phyloP scores from a whole-genome alignment of 2,797 vertebrate species.

The Eulemur albifrons region DNA sequence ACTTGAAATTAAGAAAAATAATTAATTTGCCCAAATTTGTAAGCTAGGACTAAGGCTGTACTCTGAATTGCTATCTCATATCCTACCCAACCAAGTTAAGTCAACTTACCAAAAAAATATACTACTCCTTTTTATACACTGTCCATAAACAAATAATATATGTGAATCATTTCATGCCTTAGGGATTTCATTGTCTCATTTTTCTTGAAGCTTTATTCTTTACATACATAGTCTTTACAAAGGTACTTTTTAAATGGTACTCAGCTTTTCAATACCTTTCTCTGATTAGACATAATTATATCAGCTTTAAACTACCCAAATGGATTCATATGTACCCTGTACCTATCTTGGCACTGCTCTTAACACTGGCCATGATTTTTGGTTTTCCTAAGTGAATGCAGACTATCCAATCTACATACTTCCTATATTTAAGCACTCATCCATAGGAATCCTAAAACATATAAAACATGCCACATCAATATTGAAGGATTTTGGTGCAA shows the following conservation, averaged over 20 bases:
- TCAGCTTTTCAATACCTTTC: background rate
- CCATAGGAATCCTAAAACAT: background rate
- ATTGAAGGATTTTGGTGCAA: background rate
- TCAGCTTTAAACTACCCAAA: background rate
- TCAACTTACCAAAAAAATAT: background rate
- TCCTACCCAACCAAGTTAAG: background rate
- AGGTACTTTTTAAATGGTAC: background rate
- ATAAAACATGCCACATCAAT: background rate
- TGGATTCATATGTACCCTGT: background rate
- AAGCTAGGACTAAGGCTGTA: background rate
- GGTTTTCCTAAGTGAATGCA: background rate
- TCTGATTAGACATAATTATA: background rate
- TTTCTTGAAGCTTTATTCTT: constrained; percentile 10
- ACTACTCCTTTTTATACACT: background rate
- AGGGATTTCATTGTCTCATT: background rate
- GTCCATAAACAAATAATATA: background rate
- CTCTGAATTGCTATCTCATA: background rate
- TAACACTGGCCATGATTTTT: background rate
- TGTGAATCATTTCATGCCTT: background rate
- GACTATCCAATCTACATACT: background rate
- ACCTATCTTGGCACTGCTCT: background rate
- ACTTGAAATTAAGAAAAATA: constrained; percentile 19
- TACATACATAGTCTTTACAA: background rate
- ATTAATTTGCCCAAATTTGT: background rate
- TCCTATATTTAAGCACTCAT: background rate